Percentiles rank a stretch among this genome's conserved stretches.
Conservation (phyloP, 2,888 invertebrate species). For the Acrocyrtus sp. region DNA sequence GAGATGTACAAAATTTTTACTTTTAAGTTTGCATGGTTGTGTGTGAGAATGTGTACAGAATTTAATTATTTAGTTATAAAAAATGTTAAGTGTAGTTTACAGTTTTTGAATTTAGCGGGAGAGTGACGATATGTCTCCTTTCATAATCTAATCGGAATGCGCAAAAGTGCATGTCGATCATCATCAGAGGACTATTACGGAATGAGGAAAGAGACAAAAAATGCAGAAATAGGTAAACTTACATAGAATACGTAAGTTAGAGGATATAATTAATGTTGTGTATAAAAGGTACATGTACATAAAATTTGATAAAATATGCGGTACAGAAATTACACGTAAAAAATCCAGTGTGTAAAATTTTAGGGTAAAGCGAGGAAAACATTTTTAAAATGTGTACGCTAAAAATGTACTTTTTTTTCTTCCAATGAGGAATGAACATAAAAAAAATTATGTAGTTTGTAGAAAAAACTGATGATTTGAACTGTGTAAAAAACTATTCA, state of each 20-base stretch:
- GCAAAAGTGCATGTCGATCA: no score
- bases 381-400: not conserved
- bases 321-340: not conserved
- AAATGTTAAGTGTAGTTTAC: not conserved
- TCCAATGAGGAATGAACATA: not conserved
- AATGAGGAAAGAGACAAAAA: no score
- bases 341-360: not conserved
- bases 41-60: not conserved
- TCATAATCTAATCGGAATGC: no score
- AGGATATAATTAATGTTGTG: not conserved
- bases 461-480: conserved; percentile 1
- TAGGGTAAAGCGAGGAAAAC: conserved; percentile 4
- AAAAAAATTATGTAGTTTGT: not conserved
- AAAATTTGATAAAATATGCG: no score
- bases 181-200: no score
- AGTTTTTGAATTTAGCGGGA: not conserved
- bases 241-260: not conserved
- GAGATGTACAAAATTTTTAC: conserved; percentile 26
- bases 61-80: not conserved
- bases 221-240: no score
- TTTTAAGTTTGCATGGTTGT: not conserved
- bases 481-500: not conserved
- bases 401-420: not conserved
- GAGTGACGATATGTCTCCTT: no score
- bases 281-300: no score